A percentile compares a stretch with the other conserved stretches of the same genome.
Evolutionary conservation across 2,888 invertebrate species (phyloP).

Genomic region (Epicampocera succincta): DNA sequence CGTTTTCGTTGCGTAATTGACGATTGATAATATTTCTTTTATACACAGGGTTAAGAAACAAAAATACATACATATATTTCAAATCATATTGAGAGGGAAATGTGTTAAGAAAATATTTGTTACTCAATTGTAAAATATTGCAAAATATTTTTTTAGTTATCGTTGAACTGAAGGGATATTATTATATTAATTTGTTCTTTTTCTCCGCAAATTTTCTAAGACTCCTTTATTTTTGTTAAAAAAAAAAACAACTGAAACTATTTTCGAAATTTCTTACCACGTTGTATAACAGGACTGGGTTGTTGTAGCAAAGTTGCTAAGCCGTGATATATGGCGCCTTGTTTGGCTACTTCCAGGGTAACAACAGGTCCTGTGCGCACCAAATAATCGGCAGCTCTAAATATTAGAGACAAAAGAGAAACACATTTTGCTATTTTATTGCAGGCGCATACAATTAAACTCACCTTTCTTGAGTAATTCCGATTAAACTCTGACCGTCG

Average conservation of each 20-base stretch:
- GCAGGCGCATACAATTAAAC: not conserved
- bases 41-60: too few species aligned
- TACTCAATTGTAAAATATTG: too few species aligned
- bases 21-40: too few species aligned
- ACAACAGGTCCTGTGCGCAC: constrained; percentile 97
- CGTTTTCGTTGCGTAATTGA: too few species aligned
- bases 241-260: not conserved
- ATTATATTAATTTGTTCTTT: too few species aligned
- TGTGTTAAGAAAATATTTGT: too few species aligned
- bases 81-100: too few species aligned
- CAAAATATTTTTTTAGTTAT: too few species aligned
- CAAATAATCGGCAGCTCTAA: constrained; percentile 96
- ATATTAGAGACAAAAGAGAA: constrained; percentile 34
- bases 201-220: not conserved
- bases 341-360: constrained; percentile 97
- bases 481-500: constrained; percentile 96
- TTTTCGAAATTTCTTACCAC: constrained; percentile 83
- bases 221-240: constrained; percentile 10
- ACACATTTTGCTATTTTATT: not conserved
- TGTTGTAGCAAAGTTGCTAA: constrained; percentile 95
- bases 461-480: constrained; percentile 89
- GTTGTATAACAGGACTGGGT: constrained; percentile 91
- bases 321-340: constrained; percentile 98
- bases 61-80: too few species aligned
- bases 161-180: too few species aligned